Base-by-base conservation (phyloP, 1,140 invertebrate species). In the Temnothorax nylanderi region DNA sequence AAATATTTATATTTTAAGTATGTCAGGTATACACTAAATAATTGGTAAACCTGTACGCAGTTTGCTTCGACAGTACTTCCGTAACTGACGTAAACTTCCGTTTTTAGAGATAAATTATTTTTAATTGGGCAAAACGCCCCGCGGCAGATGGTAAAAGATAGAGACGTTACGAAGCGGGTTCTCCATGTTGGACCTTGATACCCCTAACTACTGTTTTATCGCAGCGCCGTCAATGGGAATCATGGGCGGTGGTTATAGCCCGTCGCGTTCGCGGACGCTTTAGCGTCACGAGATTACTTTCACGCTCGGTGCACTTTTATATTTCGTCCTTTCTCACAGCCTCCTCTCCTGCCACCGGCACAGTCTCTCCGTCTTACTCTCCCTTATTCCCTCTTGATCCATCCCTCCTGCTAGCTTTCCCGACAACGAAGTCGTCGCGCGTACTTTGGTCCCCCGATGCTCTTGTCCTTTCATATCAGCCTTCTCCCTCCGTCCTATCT, bases 271-370 rank as follows among this genome's bases (percentile, higher is more conserved):
- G 80, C 56, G 69, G 41, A 49, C 80, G 80, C 80, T 74, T 84
- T 74, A 75, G 69, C 80, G 67, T 84, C 80, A 74, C 80, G 80
- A 84, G 80, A 84, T 84, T 84, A 84, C 80, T 84, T 84, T 84
- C 80, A 84, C 80, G 80, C 80, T 84, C 41, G 80, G 69, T 62
- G 80, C 69, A 69, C 69, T 75, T 84, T 84, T 84, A 84, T 84
- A 84, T 84, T 84, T 84, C 80, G 32, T 41, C 69, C 80, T 75
- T 74, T 60, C 80, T 74, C 80, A n/a, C 54, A 71, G 26, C 37
- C 47, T 37, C 26, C 26, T 26, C 26, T 26, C 26, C 54, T 32
- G 2, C 34, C 65, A 6, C 51, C 37, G 32, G n/a, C 49, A 4
- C 26, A 44, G 26, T 18, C n/a, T 26, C 32, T 8, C 13, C 44